Evolutionary conservation across 2,113 vertebrate genomes (phyloP), one percentile per base, ranked within the genome.

Genomic region (Rhagologus leucostigma): DNA sequence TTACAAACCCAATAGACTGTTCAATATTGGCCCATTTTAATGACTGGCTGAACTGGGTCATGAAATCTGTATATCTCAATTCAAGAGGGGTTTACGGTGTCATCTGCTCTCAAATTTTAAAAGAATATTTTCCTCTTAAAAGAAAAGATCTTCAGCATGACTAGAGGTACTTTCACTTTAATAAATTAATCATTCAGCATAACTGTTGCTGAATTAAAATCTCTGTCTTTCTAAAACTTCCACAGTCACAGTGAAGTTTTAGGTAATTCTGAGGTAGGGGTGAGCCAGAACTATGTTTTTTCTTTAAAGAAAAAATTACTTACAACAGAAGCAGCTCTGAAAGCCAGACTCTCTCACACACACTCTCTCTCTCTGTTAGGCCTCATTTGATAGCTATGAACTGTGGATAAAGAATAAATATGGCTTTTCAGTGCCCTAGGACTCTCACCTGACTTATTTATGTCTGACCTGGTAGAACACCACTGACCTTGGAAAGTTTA

Each of bases 401-500:
- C 97, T 97, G 96, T 97, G 98, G 96, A 93, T 97, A 96, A 97
- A 97, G 96, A 97, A 98, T 98, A 98, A 98, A 98, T 97, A 98
- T 90, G 96, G 96, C 97, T 97, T 97, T 97, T 95, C 97, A 76
- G 94, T 96, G 96, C 94, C 95, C 93, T 95, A 97, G 90, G 94
- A 98, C 95, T 94, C 84, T 97, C 96, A 97, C 95, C 95, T 96
- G 94, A 96, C 93, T 98, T 98, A 98, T 98, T 98, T 98, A 98
- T 98, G 98, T 97, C 94, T 98, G 98, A 98, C 97, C 97, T 95
- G 93, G 92, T 97, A 78, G 95, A 97, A 91, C 87, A 94, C 92
- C 77, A 87, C 95, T 98, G 98, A 98, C 98, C 97, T 98, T 98
- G 97, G 96, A 89, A 97, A 97, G 97, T 98, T 98, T 97, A 98